A percentile compares a stretch with the other conserved stretches of the same genome.
These are phyloP conservation scores for Zonotrichia leucophrys DNA, from an alignment of 2,113 vertebrate species.

Conservation along the genomic window DNA sequence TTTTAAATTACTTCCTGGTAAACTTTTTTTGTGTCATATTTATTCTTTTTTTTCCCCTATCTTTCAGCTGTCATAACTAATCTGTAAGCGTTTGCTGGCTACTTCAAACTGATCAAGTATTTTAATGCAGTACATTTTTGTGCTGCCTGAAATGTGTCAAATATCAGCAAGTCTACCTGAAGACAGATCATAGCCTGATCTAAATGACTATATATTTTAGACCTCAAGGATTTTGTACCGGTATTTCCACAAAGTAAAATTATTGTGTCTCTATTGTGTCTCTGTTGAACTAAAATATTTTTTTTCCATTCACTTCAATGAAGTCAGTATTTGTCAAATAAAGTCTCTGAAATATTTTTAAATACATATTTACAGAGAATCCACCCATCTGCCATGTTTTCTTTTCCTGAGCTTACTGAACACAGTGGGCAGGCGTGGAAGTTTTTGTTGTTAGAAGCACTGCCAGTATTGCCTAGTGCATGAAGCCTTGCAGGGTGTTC, in stretches of 20 bases:
- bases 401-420: background rate
- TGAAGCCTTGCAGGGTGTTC: background rate
- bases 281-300: background rate
- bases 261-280: background rate
- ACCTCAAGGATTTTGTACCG: background rate
- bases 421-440: background rate
- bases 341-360: background rate
- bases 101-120: background rate
- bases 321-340: background rate
- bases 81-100: background rate
- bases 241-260: background rate
- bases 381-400: background rate
- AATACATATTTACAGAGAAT: background rate
- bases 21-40: background rate
- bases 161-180: background rate
- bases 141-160: background rate
- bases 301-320: background rate
- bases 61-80: background rate
- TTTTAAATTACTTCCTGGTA: background rate
- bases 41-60: rapidly evolving
- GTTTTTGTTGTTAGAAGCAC: background rate
- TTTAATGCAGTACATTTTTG: background rate
- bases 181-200: background rate
- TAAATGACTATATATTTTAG: background rate
- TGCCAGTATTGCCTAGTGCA: background rate